Evolutionary conservation across 2,888 invertebrate genomes (phyloP).

Genomic region (Abscondita cerata): DNA sequence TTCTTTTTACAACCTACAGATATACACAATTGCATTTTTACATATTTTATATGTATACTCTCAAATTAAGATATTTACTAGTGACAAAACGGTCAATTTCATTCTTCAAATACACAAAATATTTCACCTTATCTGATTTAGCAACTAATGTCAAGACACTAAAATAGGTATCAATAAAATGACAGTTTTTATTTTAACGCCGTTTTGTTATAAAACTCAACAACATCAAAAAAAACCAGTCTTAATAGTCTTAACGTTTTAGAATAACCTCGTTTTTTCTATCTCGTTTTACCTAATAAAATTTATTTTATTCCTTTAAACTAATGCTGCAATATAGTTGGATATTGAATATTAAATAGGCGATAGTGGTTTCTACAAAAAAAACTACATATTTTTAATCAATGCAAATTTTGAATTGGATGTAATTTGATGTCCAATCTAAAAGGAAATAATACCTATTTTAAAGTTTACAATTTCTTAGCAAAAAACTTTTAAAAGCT

Average conservation of each 20-base stretch:
- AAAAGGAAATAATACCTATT: too few relatives aligned
- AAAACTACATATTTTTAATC: background rate
- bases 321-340: background rate
- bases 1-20: constrained; percentile 28
- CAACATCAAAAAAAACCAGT: constrained; percentile 11
- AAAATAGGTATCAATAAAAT: constrained; percentile 21
- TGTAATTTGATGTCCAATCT: too few relatives aligned
- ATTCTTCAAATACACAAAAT: constrained; percentile 15
- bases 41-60: constrained; percentile 23
- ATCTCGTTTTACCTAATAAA: constrained; percentile 8
- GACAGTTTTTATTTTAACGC: constrained; percentile 18
- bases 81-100: constrained; percentile 7
- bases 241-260: background rate
- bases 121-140: constrained; percentile 24
- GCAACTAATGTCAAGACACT: constrained; percentile 20
- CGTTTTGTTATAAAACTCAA: constrained; percentile 11
- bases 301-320: background rate
- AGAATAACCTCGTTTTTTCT: constrained; percentile 1
- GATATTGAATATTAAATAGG: constrained; percentile 3
- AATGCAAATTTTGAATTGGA: background rate
- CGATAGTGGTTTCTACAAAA: background rate
- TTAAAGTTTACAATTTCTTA: too few relatives aligned
- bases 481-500: too few relatives aligned
- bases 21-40: constrained; percentile 25
- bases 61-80: constrained; percentile 24